Conservation (phyloP, 2,888 invertebrate species). For the Noctua janthe region DNA sequence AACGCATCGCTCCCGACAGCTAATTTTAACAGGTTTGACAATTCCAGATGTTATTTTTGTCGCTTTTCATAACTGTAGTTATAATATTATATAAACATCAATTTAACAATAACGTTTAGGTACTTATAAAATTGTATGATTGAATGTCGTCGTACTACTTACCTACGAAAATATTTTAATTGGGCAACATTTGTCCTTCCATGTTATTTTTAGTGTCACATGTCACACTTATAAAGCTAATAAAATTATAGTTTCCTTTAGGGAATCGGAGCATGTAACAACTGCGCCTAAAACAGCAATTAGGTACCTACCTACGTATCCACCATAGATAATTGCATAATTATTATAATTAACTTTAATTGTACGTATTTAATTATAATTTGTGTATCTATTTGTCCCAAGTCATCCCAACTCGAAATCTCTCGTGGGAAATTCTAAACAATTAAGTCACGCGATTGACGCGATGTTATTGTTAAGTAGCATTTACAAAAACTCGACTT, state of each 20-base stretch:
- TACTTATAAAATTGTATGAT: background rate
- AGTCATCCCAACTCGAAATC: slow-evolving; percentile 21
- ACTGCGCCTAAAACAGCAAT: slow-evolving; percentile 38
- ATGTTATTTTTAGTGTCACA: slow-evolving; percentile 15
- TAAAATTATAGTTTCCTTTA: slow-evolving; percentile 18
- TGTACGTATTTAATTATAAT: slow-evolving; percentile 28
- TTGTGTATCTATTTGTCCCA: slow-evolving; percentile 26
- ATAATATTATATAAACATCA: background rate
- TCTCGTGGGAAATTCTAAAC: slow-evolving; percentile 55
- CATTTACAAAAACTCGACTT: slow-evolving; percentile 6
- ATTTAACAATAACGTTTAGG: background rate
- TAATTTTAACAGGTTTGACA: slow-evolving; percentile 63
- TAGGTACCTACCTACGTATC: background rate
- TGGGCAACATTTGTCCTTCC: slow-evolving; percentile 18
- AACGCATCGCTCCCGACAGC: slow-evolving; percentile 52
- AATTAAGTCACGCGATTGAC: slow-evolving; percentile 36
- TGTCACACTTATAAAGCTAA: slow-evolving; percentile 11
- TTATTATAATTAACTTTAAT: slow-evolving; percentile 29
- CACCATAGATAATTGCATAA: slow-evolving; percentile 27
- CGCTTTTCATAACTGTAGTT: slow-evolving; percentile 21
- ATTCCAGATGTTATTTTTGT: slow-evolving; percentile 39
- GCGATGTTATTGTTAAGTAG: slow-evolving; percentile 26
- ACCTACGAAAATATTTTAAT: slow-evolving; percentile 23
- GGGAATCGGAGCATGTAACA: slow-evolving; percentile 31
- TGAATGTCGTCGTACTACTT: background rate